Evolutionary conservation across 35 echinoderm and acorn worm genomes (phyloP), one percentile per base, ranked within the genome.

Genomic region (Diadema setosum): DNA sequence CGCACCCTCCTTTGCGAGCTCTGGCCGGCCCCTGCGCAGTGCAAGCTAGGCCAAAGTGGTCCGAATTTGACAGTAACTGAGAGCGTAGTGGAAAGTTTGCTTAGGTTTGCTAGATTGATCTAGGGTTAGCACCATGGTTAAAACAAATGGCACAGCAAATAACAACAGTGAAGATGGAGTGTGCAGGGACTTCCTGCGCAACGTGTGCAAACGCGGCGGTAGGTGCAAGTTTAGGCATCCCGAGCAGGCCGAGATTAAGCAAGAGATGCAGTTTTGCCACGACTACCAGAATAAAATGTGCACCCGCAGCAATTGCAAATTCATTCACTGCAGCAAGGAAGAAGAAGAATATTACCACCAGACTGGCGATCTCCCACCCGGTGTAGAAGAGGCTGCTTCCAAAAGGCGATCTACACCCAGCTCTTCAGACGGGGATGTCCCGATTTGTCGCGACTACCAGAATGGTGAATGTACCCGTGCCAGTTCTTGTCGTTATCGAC

Each of bases 151-250:
- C n/a, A 9, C 48, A 11, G 9, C 48, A 9, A 20, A 14, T 24
- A 70, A 70, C 33, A 65, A 52, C 15, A 46, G 37, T 25, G 74
- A 82, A 35, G 75, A 81, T 27, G 46, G 64, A 75, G 44, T 99
- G 32, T 99, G 96, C 83, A 87, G 96, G 46, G 96, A 99, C 89
- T 99, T 76, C 87, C 80, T 92, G 92, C 96, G 96, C 52, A 94
- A 94, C 86, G 96, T 99, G 39, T 99, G 96, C 86, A 89, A 70
- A 59, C 89, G 93, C 42, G 96, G 96, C 83, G 86, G 89, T 69
- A 95, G 76, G 70, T 99, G 96, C 81, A 99, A 95, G 49, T 99
- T 87, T 69, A 81, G 75, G 50, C 96, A 99, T 57, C 96, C 96
- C 14, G 93, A 98, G 26, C 83, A 94, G 30, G 73, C 49, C 8